Base-by-base conservation (phyloP, 2,797 vertebrate species). In the Somateria mollissima region DNA sequence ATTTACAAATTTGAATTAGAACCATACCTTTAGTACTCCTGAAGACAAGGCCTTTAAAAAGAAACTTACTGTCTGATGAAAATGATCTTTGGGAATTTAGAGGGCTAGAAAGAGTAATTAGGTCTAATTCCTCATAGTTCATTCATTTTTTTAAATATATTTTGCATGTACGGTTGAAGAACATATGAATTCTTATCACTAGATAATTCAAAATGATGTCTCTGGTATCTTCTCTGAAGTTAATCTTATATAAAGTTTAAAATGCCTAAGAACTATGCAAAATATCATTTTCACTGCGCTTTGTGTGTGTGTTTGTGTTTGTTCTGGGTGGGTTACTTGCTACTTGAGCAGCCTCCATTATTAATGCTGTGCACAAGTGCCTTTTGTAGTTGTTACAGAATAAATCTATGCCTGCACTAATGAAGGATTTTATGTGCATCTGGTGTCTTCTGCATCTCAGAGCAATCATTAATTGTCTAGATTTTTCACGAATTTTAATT, bases 401-500 rank as follows among this genome's bases (percentile, higher is more conserved):
- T 11, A 58, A 87, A 69, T 61, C 17, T 1, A 10, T 66, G 56
- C n/a, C 34, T 77, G n/a, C 43, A 34, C 34, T 94, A 56, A 83
- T 36, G 51, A 71, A 49, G 54, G 43, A 32, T 58, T 91, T 36
- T 70, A 24, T 78, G 41, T 81, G 51, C 41, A 27, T 89, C n/a
- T 88, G 69, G 25, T 77, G 62, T 28, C 60, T 90, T 27, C 51
- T 87, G 72, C 6, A 3, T 74, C 64, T 90, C 75, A 71, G 49
- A 74, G 49, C 34, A 90, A 45, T 64, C 13, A 34, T 43, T 74
- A 92, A 72, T 49, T 87, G 73, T 27, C 49, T 90, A 15, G 13
- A 32, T 79, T 82, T 93, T 56, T 58, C 11, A 57, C 69, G 39
- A 73, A 72, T 92, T 85, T 87, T 86, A 93, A 89, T 88, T 49